Base-by-base conservation (phyloP, 2,888 invertebrate genomes). In the Lamproptera curius region DNA sequence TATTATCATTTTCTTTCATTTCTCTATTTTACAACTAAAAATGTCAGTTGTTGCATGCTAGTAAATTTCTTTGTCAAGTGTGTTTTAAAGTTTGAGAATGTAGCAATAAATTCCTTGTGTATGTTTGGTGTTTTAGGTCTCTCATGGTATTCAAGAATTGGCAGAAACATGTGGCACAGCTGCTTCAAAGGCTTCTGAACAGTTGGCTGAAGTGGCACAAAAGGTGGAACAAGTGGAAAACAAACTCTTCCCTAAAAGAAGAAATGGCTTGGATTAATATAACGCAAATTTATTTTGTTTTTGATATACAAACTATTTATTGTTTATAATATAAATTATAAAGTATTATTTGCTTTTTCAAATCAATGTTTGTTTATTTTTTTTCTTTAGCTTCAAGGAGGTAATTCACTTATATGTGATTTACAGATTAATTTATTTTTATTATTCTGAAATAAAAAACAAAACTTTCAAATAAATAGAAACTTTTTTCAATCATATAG, bases 91-190 rank as follows among this genome's bases (percentile, higher is more conserved):
- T n/a, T n/a, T n/a, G n/a, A n/a, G n/a, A n/a, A n/a, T n/a, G n/a
- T n/a, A n/a, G n/a, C n/a, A n/a, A n/a, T n/a, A n/a, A n/a, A n/a
- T n/a, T n/a, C n/a, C n/a, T n/a, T n/a, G 10, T 8, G 23, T 23
- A 6, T 9, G 11, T 37, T 23, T 46, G 13, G 13, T 46, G 55
- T 51, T 53, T 1, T 57, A 87, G 85, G 84, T 86, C 13, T 73
- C 80, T 1, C 70, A 76, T 6, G 87, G 87, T n/a, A 74, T 87
- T 14, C 82, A 81, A 56, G 67, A 85, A 52, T 55, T 85, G 8
- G 84, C 85, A 6, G 82, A 84, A 54, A 84, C 82, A 0, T 84
- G 86, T 55, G 86, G 86, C 0, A 56, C 72, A 23, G 86, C 84
- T 3, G 87, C 85, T 10, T 67, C 75, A 0, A 66, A 69, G 16